Conservation (phyloP, 1,140 invertebrate species). For the Spodoptera frugiperda region DNA sequence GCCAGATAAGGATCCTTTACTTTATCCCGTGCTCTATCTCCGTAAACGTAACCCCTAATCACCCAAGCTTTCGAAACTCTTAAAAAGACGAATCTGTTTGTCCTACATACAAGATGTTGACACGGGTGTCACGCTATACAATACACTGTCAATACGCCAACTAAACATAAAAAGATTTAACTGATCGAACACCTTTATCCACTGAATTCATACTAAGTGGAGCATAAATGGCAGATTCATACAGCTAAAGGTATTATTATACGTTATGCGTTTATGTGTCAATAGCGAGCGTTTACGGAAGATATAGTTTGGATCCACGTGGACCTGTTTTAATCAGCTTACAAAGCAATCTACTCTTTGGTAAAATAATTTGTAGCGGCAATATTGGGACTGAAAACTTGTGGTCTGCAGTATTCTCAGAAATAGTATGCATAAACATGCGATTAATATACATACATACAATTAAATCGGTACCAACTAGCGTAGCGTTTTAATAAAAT, state of each 20-base stretch:
- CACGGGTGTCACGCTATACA: neutral
- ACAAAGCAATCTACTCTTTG: conserved; percentile 35
- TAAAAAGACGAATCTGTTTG: conserved; percentile 36
- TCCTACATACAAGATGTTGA: conserved; percentile 6
- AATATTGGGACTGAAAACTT: conserved; percentile 25
- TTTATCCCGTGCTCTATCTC: conserved; percentile 48
- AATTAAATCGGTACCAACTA: conserved; percentile 9
- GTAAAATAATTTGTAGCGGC: conserved; percentile 22
- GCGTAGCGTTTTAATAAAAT: neutral
- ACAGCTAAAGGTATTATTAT: neutral
- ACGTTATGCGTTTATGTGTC: neutral
- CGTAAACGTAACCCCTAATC: conserved; percentile 40
- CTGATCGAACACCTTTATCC: neutral
- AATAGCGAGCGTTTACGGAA: neutral
- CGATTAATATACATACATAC: neutral
- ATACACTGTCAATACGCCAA: neutral
- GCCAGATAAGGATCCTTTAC: conserved; percentile 35
- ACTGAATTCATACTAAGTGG: neutral
- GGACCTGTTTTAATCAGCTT: conserved; percentile 31
- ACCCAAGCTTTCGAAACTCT: conserved; percentile 28
- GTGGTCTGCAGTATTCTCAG: neutral
- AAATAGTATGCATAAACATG: conserved; percentile 3
- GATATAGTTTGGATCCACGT: conserved; percentile 6
- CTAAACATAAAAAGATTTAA: too few species aligned
- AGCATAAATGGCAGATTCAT: conserved; percentile 1